phyloP scores from a whole-genome alignment of 2,113 vertebrate genomes.

The Malaclemys terrapin region DNA sequence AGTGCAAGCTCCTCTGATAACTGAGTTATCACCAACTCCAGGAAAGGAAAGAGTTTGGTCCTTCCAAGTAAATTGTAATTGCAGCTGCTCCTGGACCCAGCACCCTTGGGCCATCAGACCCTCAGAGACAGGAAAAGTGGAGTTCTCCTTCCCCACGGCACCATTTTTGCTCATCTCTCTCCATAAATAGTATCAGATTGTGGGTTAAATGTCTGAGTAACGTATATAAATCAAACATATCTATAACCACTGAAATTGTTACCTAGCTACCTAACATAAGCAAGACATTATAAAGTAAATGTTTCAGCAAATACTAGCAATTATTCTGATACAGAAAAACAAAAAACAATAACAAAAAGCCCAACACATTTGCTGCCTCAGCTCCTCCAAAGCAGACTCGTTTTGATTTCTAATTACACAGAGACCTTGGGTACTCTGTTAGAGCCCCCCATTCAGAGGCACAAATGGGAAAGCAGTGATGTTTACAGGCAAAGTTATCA shows the following conservation, averaged over 20 bases:
- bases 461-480: background rate
- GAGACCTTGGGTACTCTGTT: background rate
- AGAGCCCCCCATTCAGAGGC: background rate
- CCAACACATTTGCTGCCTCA: background rate
- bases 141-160: background rate
- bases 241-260: slow-evolving; percentile 16
- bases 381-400: background rate
- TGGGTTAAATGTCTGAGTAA: background rate
- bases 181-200: fast-evolving
- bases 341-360: background rate
- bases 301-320: background rate
- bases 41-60: slow-evolving; percentile 59
- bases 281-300: background rate
- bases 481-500: slow-evolving; percentile 15
- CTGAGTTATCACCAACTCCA: slow-evolving; percentile 61
- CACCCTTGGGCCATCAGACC: fast-evolving
- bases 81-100: background rate
- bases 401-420: fast-evolving
- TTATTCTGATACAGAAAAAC: background rate
- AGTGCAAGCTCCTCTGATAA: slow-evolving; percentile 30
- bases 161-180: background rate
- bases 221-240: background rate
- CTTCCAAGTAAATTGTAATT: slow-evolving; percentile 13
- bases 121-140: background rate
- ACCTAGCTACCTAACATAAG: background rate